Conservation (phyloP, 2,113 vertebrate genomes). For the Grus americana region DNA sequence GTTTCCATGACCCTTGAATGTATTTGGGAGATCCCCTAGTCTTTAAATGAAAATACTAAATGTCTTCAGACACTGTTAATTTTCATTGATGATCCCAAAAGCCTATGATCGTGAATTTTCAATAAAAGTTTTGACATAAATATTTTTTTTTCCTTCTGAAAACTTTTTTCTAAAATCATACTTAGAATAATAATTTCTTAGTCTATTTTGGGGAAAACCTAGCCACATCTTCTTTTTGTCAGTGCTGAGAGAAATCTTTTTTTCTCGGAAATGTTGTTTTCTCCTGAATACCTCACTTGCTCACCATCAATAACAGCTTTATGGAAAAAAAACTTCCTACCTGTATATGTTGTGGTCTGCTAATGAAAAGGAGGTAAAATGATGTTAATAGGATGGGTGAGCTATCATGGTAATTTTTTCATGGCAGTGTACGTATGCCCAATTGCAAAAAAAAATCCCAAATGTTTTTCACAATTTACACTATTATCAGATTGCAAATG, state of each 20-base stretch:
- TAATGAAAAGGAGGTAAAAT: background rate
- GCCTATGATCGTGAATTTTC: background rate
- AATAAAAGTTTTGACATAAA: background rate
- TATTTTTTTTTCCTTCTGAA: background rate
- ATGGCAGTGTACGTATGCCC: accelerated
- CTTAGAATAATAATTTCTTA: background rate
- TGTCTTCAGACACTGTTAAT: background rate
- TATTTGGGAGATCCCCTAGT: background rate
- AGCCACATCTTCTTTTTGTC: background rate
- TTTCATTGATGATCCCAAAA: background rate
- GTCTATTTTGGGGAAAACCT: background rate
- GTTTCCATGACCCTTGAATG: background rate
- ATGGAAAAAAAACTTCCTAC: background rate
- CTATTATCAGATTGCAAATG: background rate
- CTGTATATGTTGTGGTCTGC: background rate
- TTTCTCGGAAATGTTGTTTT: background rate
- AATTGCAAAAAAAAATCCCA: background rate
- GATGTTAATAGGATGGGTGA: background rate
- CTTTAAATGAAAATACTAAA: background rate
- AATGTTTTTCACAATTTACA: background rate
- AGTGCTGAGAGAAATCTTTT: background rate
- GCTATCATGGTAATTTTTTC: accelerated
- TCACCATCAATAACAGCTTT: background rate
- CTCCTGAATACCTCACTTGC: background rate
- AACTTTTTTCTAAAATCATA: background rate